These are phyloP conservation scores for Heliconius erato DNA, from an alignment of 2,888 invertebrate species.

Conservation along the genomic window DNA sequence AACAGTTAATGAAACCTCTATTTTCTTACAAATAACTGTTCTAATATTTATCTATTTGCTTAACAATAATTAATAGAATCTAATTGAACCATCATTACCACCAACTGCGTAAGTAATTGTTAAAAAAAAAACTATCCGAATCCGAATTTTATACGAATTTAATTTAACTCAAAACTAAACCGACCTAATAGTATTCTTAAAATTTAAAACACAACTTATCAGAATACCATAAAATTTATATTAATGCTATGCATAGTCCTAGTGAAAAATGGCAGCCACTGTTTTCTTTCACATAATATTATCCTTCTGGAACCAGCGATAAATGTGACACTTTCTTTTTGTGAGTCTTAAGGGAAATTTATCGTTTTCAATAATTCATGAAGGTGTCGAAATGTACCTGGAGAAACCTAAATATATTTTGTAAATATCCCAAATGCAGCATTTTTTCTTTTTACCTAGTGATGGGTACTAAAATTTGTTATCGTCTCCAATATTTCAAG, in stretches of 20 bases:
- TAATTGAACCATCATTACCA: no score
- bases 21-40: no score
- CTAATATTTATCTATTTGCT: no score
- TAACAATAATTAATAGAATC: no score
- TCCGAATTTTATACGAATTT: no score
- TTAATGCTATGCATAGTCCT: constrained; percentile 6
- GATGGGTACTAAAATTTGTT: neutral
- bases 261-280: constrained; percentile 23
- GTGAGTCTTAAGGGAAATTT: constrained; percentile 66
- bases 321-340: constrained; percentile 73
- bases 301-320: constrained; percentile 47
- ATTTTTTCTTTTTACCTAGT: neutral
- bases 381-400: constrained; percentile 52
- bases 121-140: no score
- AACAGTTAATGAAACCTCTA: no score
- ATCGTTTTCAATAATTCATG: constrained; percentile 73
- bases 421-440: neutral
- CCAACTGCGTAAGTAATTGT: no score
- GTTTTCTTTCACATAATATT: constrained; percentile 23
- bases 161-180: no score
- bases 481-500: no score
- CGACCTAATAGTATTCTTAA: no score
- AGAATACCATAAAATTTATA: neutral
- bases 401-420: constrained; percentile 16
- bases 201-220: no score